These are phyloP conservation scores for Cacatua alba DNA, from an alignment of 2,113 vertebrate species.

Conservation along the genomic window DNA sequence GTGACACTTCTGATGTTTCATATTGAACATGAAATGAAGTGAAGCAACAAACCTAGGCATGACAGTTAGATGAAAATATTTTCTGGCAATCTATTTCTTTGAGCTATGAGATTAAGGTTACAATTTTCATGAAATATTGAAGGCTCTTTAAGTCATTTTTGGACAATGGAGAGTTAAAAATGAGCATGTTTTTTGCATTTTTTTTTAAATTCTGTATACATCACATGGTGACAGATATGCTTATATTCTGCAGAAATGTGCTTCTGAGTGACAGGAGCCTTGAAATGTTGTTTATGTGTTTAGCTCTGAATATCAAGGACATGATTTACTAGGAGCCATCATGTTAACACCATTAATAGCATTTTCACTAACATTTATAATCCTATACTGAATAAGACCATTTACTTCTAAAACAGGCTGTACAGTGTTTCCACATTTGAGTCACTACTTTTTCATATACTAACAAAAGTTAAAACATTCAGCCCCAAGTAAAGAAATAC, in stretches of 20 bases:
- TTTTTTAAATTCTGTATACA: neutral
- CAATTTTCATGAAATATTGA: conserved; percentile 39
- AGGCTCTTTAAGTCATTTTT: neutral
- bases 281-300: conserved; percentile 64
- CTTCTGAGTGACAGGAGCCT: conserved; percentile 64
- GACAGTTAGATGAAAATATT: neutral
- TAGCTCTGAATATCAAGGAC: conserved; percentile 63
- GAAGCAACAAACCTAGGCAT: neutral
- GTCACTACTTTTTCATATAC: neutral
- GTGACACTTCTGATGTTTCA: neutral
- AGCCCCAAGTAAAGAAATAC: conserved; percentile 18
- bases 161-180: conserved; percentile 59
- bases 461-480: conserved; percentile 35
- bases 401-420: conserved; percentile 18
- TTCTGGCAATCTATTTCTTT: neutral
- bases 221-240: conserved; percentile 63
- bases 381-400: neutral
- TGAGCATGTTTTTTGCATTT: neutral
- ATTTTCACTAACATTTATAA: conserved; percentile 52
- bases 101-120: conserved; percentile 30
- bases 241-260: conserved; percentile 58
- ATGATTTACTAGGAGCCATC: conserved; percentile 51
- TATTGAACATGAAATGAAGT: neutral
- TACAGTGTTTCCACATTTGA: neutral
- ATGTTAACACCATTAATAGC: conserved; percentile 70